Evolutionary conservation across 1,140 invertebrate genomes (phyloP), one percentile per base, ranked within the genome.

Genomic region (Heliconius melpomene): DNA sequence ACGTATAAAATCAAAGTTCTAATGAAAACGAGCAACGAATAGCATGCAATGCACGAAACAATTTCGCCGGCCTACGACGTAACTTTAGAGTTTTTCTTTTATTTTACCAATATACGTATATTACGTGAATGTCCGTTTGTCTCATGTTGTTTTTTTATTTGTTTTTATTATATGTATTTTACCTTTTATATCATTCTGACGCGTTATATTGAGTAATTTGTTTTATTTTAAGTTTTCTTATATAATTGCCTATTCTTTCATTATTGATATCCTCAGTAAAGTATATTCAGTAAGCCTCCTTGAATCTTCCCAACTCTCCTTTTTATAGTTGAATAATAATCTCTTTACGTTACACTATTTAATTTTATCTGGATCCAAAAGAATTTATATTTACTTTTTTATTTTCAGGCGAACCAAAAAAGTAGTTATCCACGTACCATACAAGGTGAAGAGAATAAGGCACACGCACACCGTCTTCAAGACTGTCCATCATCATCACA

Each of bases 401-500:
- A 72, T 72, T 86, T 85, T 23, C 89, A 94, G 89, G 54, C 95
- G 95, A 54, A 92, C 89, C 36, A 95, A 95, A 82, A 96, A 96
- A 80, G 95, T 96, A 5, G 93, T 96, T 0, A 96, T 96, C 66
- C 95, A 96, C 84, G 95, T 96, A 29, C 96, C 96, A 5, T 95
- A 95, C 78, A 95, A 95, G 77, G 93, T 96, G 79, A 96, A 96
- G 89, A 96, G 95, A 80, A 94, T 96, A 72, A 96, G 96, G 81
- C 96, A 96, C 82, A 96, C 95, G 0, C 96, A 96, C 85, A 96
- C 96, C 0, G 93, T 96, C 13, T 96, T 95, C 85, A 96, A 96
- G 84, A 95, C 96, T 1, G 92, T 96, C n/a, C 95, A 96, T 38
- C 95, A 95, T 71, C 90, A 95, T 77, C 92, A 94, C 80, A 89